phyloP scores from a whole-genome alignment of 2,797 vertebrate species.

The Neosilurus mollespiculum region DNA sequence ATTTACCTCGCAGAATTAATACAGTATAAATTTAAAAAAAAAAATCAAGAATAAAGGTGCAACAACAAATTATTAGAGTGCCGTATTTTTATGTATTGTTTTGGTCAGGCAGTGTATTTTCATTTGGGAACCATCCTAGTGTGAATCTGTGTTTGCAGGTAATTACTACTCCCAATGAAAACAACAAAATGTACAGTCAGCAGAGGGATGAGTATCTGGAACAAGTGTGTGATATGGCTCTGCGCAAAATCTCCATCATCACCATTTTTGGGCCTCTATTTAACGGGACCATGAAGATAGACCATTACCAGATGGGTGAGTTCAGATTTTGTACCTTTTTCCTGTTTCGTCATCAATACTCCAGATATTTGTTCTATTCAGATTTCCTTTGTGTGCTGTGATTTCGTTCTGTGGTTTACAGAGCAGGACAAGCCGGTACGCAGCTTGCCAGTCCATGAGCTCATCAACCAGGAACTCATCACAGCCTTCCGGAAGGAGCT shows the following conservation, averaged over 20 bases:
- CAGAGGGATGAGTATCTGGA: slow-evolving; percentile 86
- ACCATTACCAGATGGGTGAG: slow-evolving; percentile 87
- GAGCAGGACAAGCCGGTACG: slow-evolving; percentile 86
- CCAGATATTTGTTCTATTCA: not conserved
- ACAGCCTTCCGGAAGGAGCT: slow-evolving; percentile 80
- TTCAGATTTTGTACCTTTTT: not conserved
- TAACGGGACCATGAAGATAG: slow-evolving; percentile 87
- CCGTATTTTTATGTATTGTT: too few relatives aligned
- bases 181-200: slow-evolving; percentile 83
- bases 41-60: too few relatives aligned
- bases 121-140: not conserved
- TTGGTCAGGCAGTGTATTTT: not conserved
- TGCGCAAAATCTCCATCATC: slow-evolving; percentile 83
- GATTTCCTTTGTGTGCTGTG: not conserved
- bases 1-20: too few relatives aligned
- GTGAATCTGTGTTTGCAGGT: slow-evolving; percentile 66
- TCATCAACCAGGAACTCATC: slow-evolving; percentile 81
- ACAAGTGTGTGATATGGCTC: slow-evolving; percentile 87
- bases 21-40: too few relatives aligned
- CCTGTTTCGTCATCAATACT: slow-evolving; percentile 6
- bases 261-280: slow-evolving; percentile 79
- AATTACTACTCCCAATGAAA: slow-evolving; percentile 78
- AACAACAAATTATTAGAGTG: too few relatives aligned
- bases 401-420: slow-evolving; percentile 56
- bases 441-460: slow-evolving; percentile 78